Evolutionary conservation across 1,140 invertebrate species (phyloP).

Genomic region (Diachasmimorpha longicaudata): DNA sequence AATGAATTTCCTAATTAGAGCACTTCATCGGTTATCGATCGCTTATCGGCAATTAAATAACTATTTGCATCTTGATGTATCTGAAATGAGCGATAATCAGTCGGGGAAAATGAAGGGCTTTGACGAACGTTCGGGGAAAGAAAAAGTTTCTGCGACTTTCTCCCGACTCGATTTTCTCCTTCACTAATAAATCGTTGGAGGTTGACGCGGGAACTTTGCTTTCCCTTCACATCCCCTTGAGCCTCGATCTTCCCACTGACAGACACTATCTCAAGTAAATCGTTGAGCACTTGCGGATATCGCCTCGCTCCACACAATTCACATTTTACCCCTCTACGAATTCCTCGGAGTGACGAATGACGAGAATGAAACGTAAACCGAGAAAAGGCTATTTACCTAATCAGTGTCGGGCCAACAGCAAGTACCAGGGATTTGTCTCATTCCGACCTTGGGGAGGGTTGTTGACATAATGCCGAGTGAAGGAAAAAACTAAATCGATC

Average conservation of each 20-base stretch:
- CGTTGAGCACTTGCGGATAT: neutral
- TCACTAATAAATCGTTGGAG: neutral
- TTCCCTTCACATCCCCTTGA: neutral
- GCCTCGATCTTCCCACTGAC: neutral
- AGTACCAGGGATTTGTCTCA: constrained; percentile 2
- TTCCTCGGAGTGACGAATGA: constrained; percentile 15
- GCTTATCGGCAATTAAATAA: neutral
- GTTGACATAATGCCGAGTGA: neutral
- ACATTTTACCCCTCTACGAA: neutral
- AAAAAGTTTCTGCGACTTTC: too few relatives aligned
- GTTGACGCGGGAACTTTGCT: neutral
- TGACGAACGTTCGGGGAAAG: too few relatives aligned
- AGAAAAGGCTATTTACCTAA: constrained; percentile 19
- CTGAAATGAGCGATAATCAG: too few relatives aligned
- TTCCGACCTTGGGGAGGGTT: neutral
- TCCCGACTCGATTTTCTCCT: neutral
- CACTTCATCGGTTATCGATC: neutral
- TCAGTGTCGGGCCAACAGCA: constrained; percentile 12
- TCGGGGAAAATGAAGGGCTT: too few relatives aligned
- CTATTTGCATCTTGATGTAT: too few relatives aligned
- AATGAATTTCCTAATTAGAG: constrained; percentile 28
- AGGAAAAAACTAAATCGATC: neutral
- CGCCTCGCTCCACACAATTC: neutral
- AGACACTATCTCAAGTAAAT: constrained; percentile 14
- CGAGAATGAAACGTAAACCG: constrained; percentile 1